A percentile compares a stretch with the other conserved stretches of the same genome.
These are phyloP conservation scores for Physella acuta DNA, from an alignment of 1,140 invertebrate species.

Conservation along the genomic window DNA sequence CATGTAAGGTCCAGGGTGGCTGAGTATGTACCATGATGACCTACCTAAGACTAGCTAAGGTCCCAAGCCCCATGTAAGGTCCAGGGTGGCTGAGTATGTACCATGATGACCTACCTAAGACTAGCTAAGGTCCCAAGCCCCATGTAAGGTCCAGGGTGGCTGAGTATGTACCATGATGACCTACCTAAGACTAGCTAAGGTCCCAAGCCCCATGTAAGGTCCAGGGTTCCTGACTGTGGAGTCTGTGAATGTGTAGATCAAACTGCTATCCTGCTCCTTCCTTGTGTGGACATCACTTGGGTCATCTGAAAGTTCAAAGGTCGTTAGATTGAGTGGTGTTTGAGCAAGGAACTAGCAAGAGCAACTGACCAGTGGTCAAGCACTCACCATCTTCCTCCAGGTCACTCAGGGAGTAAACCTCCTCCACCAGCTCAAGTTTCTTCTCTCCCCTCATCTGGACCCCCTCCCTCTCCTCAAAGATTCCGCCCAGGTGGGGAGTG, in stretches of 20 bases:
- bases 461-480: slow-evolving; percentile 87
- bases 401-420: slow-evolving; percentile 78
- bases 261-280: slow-evolving; percentile 66
- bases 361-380: not conserved
- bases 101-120: no score
- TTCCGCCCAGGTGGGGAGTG: slow-evolving; percentile 84
- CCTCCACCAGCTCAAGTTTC: slow-evolving; percentile 72
- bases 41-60: no score
- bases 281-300: slow-evolving; percentile 39
- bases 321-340: not conserved
- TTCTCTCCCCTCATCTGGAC: slow-evolving; percentile 83
- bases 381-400: slow-evolving; percentile 77
- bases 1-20: no score
- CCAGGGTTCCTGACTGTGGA: slow-evolving; percentile 88
- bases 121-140: no score
- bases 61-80: no score
- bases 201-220: slow-evolving; percentile 61
- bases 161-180: no score
- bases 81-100: no score
- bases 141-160: no score
- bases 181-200: not conserved
- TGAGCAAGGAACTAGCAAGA: not conserved
- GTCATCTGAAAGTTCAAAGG: slow-evolving; percentile 3
- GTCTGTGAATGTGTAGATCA: slow-evolving; percentile 84
- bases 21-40: no score